These are phyloP conservation scores for Enteromius thamalakanensis DNA, from an alignment of 2,797 vertebrate genomes.

Conservation along the genomic window DNA sequence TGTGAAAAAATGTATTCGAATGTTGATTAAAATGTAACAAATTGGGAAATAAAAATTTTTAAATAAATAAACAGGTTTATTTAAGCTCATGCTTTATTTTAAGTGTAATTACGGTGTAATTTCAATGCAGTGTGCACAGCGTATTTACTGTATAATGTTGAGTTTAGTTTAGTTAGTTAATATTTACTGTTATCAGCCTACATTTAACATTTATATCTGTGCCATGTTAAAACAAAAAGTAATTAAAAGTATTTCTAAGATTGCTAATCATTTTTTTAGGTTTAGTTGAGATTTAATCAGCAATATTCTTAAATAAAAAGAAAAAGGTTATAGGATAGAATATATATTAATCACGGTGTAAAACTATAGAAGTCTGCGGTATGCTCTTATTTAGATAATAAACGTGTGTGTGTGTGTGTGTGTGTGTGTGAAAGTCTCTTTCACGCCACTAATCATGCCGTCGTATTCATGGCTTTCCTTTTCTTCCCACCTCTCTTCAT, in stretches of 20 bases:
- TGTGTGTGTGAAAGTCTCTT: slow-evolving; percentile 9
- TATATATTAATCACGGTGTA: not conserved
- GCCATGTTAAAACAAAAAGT: not conserved
- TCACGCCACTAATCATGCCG: slow-evolving; percentile 40
- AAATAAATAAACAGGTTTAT: not conserved
- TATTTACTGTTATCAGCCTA: not conserved
- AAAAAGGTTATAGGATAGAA: not conserved
- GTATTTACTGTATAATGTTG: not conserved
- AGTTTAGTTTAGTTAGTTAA: not conserved
- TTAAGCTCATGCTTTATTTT: not conserved
- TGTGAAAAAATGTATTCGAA: not conserved
- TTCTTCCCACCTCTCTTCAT: slow-evolving; percentile 43
- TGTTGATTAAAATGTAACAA: not conserved
- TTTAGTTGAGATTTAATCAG: not conserved
- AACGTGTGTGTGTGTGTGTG: slow-evolving; percentile 41
- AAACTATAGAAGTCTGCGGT: not conserved
- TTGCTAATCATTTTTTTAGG: not conserved
- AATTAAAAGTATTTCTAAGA: not conserved
- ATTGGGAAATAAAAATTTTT: not conserved
- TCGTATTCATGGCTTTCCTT: slow-evolving; percentile 52
- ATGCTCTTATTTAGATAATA: slow-evolving; percentile 14
- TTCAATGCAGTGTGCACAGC: not conserved
- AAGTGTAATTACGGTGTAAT: not conserved
- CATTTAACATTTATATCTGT: not conserved
- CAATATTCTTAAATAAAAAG: not conserved